Evolutionary conservation across 2,797 vertebrate species (phyloP).

Genomic region (Knipowitschia caucasica): DNA sequence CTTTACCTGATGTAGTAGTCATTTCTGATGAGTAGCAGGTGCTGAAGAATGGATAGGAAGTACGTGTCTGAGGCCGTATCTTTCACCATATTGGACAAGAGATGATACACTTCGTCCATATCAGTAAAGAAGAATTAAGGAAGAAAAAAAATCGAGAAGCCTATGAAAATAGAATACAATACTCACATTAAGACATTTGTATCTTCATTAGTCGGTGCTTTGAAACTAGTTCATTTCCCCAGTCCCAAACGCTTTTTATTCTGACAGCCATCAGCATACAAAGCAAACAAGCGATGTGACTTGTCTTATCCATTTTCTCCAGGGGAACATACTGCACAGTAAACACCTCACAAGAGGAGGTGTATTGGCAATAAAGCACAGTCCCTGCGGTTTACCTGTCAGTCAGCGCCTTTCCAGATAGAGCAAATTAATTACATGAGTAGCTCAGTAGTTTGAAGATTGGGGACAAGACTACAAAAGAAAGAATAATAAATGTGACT

Average conservation of each 20-base stretch:
- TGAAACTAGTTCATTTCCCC: slow-evolving; percentile 20
- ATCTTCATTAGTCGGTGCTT: slow-evolving; percentile 17
- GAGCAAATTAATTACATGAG: slow-evolving; percentile 58
- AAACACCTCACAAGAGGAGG: slow-evolving; percentile 52
- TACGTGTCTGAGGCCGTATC: slow-evolving; percentile 90
- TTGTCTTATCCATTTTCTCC: slow-evolving; percentile 49
- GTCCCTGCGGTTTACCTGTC: slow-evolving; percentile 65
- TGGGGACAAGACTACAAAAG: slow-evolving; percentile 41
- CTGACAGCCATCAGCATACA: slow-evolving; percentile 59
- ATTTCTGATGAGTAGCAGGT: slow-evolving; percentile 93
- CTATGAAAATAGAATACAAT: neutral
- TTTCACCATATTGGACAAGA: slow-evolving; percentile 94
- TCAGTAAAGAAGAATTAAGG: slow-evolving; percentile 85
- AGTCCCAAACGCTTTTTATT: slow-evolving; percentile 33
- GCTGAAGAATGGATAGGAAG: slow-evolving; percentile 94
- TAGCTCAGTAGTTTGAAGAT: slow-evolving; percentile 50
- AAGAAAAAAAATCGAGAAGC: slow-evolving; percentile 66
- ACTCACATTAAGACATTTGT: slow-evolving; percentile 27
- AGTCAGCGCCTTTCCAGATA: slow-evolving; percentile 46
- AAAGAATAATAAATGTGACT: slow-evolving; percentile 40
- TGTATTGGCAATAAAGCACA: slow-evolving; percentile 50
- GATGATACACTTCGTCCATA: slow-evolving; percentile 92
- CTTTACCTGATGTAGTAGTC: slow-evolving; percentile 95
- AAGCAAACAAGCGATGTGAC: slow-evolving; percentile 56
- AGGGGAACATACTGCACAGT: slow-evolving; percentile 47